Evolutionary conservation across 2,113 vertebrate species (phyloP), one percentile per base, ranked within the genome.

Genomic region (Mesitornis unicolor): DNA sequence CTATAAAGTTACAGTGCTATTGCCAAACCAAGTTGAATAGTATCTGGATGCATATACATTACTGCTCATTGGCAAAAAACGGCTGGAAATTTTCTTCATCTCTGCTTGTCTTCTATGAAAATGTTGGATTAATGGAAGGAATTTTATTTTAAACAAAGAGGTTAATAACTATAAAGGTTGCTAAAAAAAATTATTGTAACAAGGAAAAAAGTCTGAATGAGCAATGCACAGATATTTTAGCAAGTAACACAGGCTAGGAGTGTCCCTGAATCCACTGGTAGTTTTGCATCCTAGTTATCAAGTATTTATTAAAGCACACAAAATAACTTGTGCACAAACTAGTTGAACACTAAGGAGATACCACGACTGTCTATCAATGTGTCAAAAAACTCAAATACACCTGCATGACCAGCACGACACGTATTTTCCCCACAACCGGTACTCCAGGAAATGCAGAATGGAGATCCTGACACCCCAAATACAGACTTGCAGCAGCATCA

Each of bases 131-230:
- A 96, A 84, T 71, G 83, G 86, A 87, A 89, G 43, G 79, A 94
- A 96, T 90, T 94, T 83, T 67, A 81, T 65, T 95, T 93, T 86
- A 88, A 92, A 92, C 63, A 96, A 78, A 76, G 64, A 93, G 16
- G 53, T 70, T 87, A 94, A 89, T 65, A 96, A 89, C 48, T 35
- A 12, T 54, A 90, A 59, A 77, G n/a, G 20, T 20, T 89, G 13
- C 33, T 87, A 59, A 35, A 83, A 90, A 84, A 93, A 91, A 59
- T 6, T 1, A 38, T 5, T 65, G 15, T 33, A 76, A 47, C 16
- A 68, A n/a, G 22, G 24, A 11, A 45, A 77, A 71, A 89, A 79
- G 38, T 9, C 13, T 61, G 25, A 81, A 60, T 0, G 2, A 85
- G 17, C 17, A 71, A 77, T 7, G 10, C n/a, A 74, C 40, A 85